Conservation (phyloP, 2,113 vertebrate genomes). For the Heteronetta atricapilla region DNA sequence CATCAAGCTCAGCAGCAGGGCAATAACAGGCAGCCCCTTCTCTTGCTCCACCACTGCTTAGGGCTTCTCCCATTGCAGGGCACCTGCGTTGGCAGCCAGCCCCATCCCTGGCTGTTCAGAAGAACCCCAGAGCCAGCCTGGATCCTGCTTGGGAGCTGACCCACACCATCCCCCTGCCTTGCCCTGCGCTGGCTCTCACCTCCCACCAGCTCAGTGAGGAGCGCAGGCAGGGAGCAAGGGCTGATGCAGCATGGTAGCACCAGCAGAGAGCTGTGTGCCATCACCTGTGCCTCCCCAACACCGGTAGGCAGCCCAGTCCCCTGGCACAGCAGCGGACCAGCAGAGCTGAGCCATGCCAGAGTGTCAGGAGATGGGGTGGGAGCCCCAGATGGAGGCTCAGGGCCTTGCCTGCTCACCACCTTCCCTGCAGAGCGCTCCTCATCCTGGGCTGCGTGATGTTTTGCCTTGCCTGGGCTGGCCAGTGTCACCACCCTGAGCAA, state of each 20-base stretch:
- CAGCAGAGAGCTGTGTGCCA: not conserved
- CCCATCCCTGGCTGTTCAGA: not conserved
- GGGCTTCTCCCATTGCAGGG: not conserved
- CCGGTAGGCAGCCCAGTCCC: not conserved
- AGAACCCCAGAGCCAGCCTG: not conserved
- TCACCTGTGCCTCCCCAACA: no score
- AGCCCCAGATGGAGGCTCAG: not conserved
- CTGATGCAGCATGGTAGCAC: fast-evolving
- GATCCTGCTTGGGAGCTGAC: not conserved
- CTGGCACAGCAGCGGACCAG: fast-evolving
- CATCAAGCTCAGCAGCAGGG: not conserved
- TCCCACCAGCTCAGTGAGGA: not conserved
- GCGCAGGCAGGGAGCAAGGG: not conserved
- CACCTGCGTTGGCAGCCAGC: not conserved
- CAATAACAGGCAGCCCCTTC: not conserved
- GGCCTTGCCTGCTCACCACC: not conserved
- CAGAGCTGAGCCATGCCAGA: not conserved
- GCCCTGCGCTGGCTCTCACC: not conserved
- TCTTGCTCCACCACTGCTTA: not conserved
- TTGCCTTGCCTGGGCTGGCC: not conserved
- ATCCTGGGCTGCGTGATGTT: not conserved
- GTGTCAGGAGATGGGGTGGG: not conserved
- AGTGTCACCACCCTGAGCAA: not conserved
- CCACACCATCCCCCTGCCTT: not conserved
- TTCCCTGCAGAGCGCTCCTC: not conserved